Conservation (phyloP, 2,797 vertebrate species). For the Tarsius wallacei region DNA sequence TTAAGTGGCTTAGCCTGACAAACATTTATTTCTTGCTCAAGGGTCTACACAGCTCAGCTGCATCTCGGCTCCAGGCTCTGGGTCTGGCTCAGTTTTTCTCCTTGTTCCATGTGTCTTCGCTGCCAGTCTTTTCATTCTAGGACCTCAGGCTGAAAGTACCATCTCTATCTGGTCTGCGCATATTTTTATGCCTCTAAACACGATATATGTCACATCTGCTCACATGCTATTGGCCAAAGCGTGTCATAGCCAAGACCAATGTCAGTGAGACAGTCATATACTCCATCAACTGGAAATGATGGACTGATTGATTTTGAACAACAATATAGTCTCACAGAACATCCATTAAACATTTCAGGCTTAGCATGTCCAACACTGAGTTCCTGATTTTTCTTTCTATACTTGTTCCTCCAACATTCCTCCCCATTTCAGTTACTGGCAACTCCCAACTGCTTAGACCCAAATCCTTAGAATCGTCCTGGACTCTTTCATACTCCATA, state of each 20-base stretch:
- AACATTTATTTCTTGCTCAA: neutral
- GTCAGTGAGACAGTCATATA: neutral
- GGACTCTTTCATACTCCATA: neutral
- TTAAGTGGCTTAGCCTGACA: neutral
- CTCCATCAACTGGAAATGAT: neutral
- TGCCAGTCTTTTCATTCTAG: neutral
- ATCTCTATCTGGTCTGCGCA: neutral
- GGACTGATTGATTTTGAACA: neutral
- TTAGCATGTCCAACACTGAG: neutral
- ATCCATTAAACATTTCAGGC: neutral
- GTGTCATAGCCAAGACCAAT: neutral
- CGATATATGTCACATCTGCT: neutral
- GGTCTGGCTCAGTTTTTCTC: neutral
- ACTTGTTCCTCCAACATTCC: neutral
- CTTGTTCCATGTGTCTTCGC: neutral
- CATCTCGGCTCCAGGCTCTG: neutral
- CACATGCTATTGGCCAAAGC: neutral
- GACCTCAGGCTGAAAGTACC: neutral
- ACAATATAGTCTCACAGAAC: neutral
- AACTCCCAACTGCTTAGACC: neutral
- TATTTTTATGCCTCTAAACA: neutral
- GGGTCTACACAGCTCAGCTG: neutral
- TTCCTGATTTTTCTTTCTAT: neutral
- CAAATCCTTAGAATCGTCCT: neutral
- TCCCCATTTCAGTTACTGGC: neutral